phyloP scores from a whole-genome alignment of 1,140 invertebrate species.

The Euglossa dilemma region DNA sequence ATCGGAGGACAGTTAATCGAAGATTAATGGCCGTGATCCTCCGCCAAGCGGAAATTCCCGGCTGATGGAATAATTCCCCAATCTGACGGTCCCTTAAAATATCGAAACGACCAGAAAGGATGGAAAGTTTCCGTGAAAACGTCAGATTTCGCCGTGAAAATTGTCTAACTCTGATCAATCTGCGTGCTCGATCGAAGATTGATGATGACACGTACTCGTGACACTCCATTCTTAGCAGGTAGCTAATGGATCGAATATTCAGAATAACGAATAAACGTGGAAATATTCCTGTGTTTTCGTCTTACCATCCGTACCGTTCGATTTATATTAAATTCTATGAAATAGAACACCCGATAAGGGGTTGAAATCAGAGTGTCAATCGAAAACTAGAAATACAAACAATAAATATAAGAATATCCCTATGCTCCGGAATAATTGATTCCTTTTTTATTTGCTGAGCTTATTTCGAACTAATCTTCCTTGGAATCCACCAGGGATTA shows the following conservation, averaged over 20 bases:
- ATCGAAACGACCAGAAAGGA: background rate
- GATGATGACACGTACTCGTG: background rate
- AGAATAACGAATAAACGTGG: background rate
- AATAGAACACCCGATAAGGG: no score
- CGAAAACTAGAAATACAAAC: no score
- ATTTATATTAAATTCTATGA: no score
- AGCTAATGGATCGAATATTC: background rate
- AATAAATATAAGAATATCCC: no score
- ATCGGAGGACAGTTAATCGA: conserved; percentile 78
- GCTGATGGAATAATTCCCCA: conserved; percentile 10
- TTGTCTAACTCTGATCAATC: background rate
- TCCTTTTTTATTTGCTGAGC: no score
- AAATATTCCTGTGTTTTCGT: no score
- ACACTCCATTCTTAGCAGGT: background rate
- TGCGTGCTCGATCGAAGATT: background rate
- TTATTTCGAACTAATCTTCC: background rate
- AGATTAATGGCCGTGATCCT: conserved; percentile 73
- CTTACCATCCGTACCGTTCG: no score
- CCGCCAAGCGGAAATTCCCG: background rate
- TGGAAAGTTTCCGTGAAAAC: background rate
- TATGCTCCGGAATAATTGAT: no score
- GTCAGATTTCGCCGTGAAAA: background rate
- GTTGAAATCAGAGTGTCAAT: no score
- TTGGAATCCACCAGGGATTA: background rate
- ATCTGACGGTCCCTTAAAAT: background rate